Evolutionary conservation across 2,113 vertebrate species (phyloP).

Genomic region (Gymnorhina tibicen): DNA sequence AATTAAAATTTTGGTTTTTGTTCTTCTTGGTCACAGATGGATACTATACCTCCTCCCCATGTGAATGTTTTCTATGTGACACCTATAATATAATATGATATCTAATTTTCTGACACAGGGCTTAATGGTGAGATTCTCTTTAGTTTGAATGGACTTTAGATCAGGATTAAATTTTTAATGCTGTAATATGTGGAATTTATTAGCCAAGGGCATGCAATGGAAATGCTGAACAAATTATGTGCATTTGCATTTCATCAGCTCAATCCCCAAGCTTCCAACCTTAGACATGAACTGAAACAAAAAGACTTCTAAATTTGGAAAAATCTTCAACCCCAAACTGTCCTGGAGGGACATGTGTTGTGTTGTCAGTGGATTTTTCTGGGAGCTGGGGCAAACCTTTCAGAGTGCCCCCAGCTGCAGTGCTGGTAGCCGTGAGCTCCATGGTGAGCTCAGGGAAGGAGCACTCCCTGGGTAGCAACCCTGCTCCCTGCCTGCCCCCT

Average conservation of each 20-base stretch:
- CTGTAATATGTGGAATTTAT: background rate
- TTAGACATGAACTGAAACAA: background rate
- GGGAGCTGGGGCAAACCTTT: background rate
- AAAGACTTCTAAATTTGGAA: background rate
- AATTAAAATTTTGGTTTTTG: background rate
- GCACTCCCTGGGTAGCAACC: rapidly evolving
- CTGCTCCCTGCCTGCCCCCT: background rate
- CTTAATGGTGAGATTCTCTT: background rate
- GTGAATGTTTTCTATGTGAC: background rate
- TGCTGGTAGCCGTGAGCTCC: rapidly evolving
- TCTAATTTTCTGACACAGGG: background rate
- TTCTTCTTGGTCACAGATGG: background rate
- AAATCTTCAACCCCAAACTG: background rate
- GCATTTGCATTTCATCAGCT: background rate
- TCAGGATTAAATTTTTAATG: background rate
- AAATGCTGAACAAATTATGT: background rate
- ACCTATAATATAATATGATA: background rate
- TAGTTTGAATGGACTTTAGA: background rate
- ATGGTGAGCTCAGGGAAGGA: rapidly evolving
- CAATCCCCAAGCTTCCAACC: background rate
- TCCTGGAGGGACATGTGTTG: background rate
- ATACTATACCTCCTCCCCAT: background rate
- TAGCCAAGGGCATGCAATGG: background rate
- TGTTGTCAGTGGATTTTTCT: background rate
- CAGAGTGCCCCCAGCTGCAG: background rate